These are phyloP conservation scores for Gambelia wislizenii DNA, from an alignment of 2,797 vertebrate species.

Conservation along the genomic window DNA sequence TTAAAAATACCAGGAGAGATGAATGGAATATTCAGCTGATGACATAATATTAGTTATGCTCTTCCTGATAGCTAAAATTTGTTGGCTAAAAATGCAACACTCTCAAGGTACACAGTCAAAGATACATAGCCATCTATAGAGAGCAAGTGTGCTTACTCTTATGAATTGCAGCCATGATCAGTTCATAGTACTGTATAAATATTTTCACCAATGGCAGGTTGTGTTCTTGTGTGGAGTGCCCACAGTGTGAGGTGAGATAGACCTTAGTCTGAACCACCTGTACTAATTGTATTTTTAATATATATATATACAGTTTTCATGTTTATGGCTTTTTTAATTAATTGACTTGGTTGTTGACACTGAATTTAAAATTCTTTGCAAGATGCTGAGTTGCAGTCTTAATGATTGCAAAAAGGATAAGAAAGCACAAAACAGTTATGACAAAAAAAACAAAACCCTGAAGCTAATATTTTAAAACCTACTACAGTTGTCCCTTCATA, in stretches of 20 bases:
- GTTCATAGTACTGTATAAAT: not conserved
- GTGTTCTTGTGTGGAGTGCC: not conserved
- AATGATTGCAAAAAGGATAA: not conserved
- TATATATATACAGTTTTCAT: not conserved
- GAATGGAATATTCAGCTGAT: slow-evolving; percentile 6
- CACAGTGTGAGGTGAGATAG: not conserved
- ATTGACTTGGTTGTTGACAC: not conserved
- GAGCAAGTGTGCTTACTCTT: not conserved
- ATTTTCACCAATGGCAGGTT: not conserved
- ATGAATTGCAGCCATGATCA: not conserved
- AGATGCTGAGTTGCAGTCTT: not conserved
- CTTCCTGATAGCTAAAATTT: not conserved
- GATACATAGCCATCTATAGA: not conserved
- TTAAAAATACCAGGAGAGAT: not conserved
- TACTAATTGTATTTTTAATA: not conserved
- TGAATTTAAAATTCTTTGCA: not conserved
- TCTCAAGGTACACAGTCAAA: not conserved
- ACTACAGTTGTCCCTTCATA: too few relatives aligned
- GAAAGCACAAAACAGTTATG: not conserved
- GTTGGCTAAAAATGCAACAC: slow-evolving; percentile 2
- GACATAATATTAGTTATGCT: not conserved
- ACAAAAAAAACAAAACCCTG: not conserved
- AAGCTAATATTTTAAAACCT: not conserved
- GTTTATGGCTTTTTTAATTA: not conserved
- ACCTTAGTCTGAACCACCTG: not conserved